phyloP scores from a whole-genome alignment of 2,888 invertebrate species.

The Cephalotes varians region DNA sequence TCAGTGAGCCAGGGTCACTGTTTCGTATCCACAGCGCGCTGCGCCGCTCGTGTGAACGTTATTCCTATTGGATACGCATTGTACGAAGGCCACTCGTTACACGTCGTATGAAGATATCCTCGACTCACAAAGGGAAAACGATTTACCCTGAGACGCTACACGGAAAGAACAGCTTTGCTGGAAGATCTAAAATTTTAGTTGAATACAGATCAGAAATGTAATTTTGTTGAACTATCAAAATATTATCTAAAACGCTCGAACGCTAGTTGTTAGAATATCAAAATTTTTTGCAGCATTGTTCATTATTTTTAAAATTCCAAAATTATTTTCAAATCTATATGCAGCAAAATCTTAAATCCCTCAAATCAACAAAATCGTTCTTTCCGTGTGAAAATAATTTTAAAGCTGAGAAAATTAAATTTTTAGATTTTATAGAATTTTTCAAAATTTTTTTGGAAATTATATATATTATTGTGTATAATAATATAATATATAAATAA shows the following conservation, averaged over 20 bases:
- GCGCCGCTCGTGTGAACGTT: constrained; percentile 58
- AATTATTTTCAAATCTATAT: too few relatives aligned
- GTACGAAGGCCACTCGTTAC: constrained; percentile 62
- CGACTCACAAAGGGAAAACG: constrained; percentile 9
- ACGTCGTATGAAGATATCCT: constrained; percentile 45
- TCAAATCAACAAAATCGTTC: too few relatives aligned
- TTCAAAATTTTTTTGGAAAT: background rate
- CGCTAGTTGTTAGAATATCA: too few relatives aligned
- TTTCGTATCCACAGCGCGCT: constrained; percentile 69
- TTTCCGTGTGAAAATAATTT: background rate
- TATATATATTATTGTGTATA: background rate
- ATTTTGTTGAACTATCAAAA: too few relatives aligned
- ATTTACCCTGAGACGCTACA: background rate
- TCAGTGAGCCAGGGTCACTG: constrained; percentile 83
- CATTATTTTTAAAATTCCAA: too few relatives aligned
- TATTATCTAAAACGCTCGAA: too few relatives aligned
- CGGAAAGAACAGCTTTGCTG: background rate
- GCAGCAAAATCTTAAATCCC: too few relatives aligned
- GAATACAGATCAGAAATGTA: too few relatives aligned
- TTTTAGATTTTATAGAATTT: background rate
- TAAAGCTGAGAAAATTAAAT: background rate
- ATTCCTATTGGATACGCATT: constrained; percentile 62
- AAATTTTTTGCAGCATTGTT: too few relatives aligned
- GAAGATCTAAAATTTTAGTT: too few relatives aligned
- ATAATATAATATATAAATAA: background rate